phyloP scores from a whole-genome alignment of 2,888 invertebrate genomes.

The Euspilapteryx auroguttella region DNA sequence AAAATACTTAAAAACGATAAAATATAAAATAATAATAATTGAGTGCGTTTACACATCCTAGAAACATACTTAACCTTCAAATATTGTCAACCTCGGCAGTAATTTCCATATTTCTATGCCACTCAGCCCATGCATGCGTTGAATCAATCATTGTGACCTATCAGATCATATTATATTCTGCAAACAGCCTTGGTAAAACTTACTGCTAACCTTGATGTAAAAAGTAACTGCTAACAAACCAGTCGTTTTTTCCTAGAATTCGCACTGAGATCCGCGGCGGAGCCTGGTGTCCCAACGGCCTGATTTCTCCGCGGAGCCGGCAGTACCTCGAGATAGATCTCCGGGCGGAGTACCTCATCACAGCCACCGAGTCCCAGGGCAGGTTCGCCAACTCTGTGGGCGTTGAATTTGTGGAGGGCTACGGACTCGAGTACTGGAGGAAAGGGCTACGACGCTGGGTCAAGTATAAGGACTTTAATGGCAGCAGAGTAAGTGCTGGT shows the following conservation, averaged over 20 bases:
- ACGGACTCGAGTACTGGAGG: constrained; percentile 82
- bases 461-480: constrained; percentile 76
- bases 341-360: constrained; percentile 73
- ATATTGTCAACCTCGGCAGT: too few species aligned
- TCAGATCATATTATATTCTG: too few species aligned
- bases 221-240: not conserved
- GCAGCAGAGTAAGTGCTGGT: constrained; percentile 68
- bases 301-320: constrained; percentile 72
- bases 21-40: too few species aligned
- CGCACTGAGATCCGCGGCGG: constrained; percentile 85
- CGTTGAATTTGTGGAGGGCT: constrained; percentile 84
- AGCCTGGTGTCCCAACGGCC: constrained; percentile 89
- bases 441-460: constrained; percentile 70
- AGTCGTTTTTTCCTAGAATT: constrained; percentile 60
- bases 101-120: too few species aligned
- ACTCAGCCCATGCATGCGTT: too few species aligned
- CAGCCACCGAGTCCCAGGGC: constrained; percentile 86
- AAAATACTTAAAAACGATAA: too few species aligned
- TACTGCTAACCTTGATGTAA: too few species aligned
- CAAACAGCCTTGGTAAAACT: too few species aligned
- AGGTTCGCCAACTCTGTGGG: constrained; percentile 90
- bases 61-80: too few species aligned
- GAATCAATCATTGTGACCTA: too few species aligned
- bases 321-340: constrained; percentile 86
- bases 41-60: too few species aligned